Evolutionary conservation across 1,140 invertebrate species (phyloP).

Genomic region (Rhyacophila brunnea): DNA sequence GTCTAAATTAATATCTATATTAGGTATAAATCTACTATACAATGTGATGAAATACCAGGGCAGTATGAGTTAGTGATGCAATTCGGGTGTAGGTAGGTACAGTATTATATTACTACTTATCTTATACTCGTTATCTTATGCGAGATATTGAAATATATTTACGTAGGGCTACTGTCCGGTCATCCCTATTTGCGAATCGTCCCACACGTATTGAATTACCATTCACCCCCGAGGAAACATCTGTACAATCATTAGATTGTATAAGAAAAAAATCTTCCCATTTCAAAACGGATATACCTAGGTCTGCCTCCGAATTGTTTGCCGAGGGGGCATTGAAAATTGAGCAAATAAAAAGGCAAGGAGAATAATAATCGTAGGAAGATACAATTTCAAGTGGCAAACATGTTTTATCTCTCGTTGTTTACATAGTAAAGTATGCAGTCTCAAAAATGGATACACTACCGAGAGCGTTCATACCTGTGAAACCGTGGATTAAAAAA

Average conservation of each 20-base stretch:
- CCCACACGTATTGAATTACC: conserved; percentile 20
- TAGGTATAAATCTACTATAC: too few relatives aligned
- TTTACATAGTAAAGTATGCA: conserved; percentile 15
- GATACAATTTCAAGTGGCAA: conserved; percentile 20
- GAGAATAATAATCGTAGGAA: conserved; percentile 2
- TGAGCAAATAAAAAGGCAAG: conserved; percentile 16
- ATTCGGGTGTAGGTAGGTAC: too few relatives aligned
- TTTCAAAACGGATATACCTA: conserved; percentile 3
- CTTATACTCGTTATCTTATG: too few relatives aligned
- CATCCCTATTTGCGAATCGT: conserved; percentile 3
- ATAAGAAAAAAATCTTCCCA: background rate
- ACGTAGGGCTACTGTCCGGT: conserved; percentile 9
- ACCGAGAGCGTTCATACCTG: too few relatives aligned
- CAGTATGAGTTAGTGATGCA: too few relatives aligned
- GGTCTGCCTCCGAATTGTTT: conserved; percentile 23
- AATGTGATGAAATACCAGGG: too few relatives aligned
- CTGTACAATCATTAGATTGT: too few relatives aligned
- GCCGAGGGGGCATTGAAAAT: conserved; percentile 6
- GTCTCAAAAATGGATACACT: too few relatives aligned
- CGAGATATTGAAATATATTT: too few relatives aligned
- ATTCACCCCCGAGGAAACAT: background rate
- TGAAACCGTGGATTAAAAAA: too few relatives aligned
- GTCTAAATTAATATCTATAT: too few relatives aligned
- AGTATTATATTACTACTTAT: too few relatives aligned
- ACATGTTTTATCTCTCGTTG: conserved; percentile 6